A percentile compares a stretch with the other conserved stretches of the same genome.
phyloP scores from a whole-genome alignment of 2,888 invertebrate genomes.

The Ennomos quercinarius region DNA sequence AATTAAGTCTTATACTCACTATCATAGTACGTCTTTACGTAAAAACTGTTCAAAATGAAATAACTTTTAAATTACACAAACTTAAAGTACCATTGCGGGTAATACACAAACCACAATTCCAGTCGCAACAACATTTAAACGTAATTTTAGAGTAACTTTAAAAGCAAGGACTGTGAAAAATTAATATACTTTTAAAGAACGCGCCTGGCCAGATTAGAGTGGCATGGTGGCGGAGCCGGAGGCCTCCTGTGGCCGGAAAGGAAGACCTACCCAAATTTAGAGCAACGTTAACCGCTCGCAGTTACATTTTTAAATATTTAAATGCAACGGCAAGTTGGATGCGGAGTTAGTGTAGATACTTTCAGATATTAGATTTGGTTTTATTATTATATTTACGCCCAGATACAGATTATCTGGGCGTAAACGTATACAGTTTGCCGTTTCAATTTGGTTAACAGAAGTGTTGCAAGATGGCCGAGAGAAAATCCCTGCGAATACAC shows the following conservation, averaged over 20 bases:
- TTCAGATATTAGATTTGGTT: conserved; percentile 29
- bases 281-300: conserved; percentile 57
- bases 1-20: no score
- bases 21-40: not conserved
- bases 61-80: no score
- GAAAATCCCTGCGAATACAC: no score
- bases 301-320: conserved; percentile 63
- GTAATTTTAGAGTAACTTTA: conserved; percentile 43
- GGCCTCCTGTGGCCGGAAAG: conserved; percentile 70
- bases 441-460: not conserved
- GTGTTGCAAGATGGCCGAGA: no score
- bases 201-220: conserved; percentile 60
- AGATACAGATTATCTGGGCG: no score
- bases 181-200: conserved; percentile 55
- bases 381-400: no score
- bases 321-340: conserved; percentile 43
- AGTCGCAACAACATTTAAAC: conserved; percentile 37
- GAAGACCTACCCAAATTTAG: conserved; percentile 67
- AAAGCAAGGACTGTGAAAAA: conserved; percentile 46
- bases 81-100: conserved; percentile 22
- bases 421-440: no score
- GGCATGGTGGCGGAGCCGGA: conserved; percentile 47
- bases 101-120: conserved; percentile 33
- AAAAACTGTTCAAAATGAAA: no score
- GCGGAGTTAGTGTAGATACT: conserved; percentile 10